phyloP scores from a whole-genome alignment of 2,797 vertebrate species.

The Hipposideros larvatus region DNA sequence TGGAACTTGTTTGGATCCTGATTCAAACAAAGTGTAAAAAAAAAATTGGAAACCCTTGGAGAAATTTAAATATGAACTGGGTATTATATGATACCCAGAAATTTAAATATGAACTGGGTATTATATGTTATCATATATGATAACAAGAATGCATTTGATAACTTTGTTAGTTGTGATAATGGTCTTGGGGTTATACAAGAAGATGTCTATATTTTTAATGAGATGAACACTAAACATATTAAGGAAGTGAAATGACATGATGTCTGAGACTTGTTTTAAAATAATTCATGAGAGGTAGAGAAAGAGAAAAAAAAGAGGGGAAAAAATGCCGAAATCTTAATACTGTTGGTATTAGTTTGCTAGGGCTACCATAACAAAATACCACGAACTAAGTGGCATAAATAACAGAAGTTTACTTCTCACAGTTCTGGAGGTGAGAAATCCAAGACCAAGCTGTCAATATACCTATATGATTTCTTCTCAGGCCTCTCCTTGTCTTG shows the following conservation, averaged over 20 bases:
- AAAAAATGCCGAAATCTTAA: not conserved
- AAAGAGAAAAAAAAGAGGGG: not conserved
- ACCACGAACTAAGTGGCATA: not conserved
- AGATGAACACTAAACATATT: not conserved
- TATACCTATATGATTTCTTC: not conserved
- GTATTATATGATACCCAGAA: slow-evolving; percentile 13
- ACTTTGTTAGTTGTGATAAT: not conserved
- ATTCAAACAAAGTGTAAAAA: not conserved
- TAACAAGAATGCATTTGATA: not conserved
- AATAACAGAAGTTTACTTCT: not conserved
- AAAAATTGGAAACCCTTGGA: not conserved
- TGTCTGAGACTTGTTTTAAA: not conserved
- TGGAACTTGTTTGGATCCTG: not conserved
- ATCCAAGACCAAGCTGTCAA: not conserved
- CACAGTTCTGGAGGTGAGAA: not conserved
- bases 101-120: not conserved
- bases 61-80: not conserved
- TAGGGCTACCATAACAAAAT: not conserved
- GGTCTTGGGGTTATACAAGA: not conserved
- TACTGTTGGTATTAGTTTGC: not conserved
- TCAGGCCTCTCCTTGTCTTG: not conserved
- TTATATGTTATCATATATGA: not conserved
- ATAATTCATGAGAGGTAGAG: not conserved
- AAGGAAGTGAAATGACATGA: not conserved
- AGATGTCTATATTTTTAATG: not conserved